phyloP scores from a whole-genome alignment of 2,888 invertebrate genomes.

The Andrena trimmerana region DNA sequence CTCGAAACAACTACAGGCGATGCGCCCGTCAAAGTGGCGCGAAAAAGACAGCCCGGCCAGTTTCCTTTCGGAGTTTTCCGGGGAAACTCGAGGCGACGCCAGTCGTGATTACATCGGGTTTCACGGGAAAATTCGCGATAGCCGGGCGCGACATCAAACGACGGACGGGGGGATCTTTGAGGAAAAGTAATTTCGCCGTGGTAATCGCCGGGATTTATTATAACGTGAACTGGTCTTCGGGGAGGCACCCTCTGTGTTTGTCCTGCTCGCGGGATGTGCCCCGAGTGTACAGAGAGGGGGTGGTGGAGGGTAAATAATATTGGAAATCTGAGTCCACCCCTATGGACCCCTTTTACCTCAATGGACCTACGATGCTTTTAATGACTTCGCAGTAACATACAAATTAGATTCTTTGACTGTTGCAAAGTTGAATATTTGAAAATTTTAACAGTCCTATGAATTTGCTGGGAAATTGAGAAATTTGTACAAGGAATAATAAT shows the following conservation, averaged over 20 bases:
- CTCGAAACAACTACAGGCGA: not conserved
- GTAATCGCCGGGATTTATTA: conserved; percentile 70
- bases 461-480: no score
- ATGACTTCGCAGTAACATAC: no score
- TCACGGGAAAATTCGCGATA: conserved; percentile 45
- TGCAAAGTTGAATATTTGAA: no score
- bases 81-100: not conserved
- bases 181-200: conserved; percentile 70
- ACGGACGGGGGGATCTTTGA: conserved; percentile 23
- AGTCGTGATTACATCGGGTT: conserved; percentile 24
- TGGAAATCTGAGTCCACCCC: conserved; percentile 72
- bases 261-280: conserved; percentile 31
- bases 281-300: not conserved
- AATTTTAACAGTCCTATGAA: no score
- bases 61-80: conserved; percentile 10
- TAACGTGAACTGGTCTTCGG: conserved; percentile 62
- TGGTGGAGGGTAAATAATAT: conserved; percentile 73
- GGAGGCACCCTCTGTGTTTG: conserved; percentile 58
- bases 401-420: no score
- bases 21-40: conserved; percentile 11
- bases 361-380: no score
- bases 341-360: no score
- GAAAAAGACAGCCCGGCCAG: not conserved
- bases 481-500: no score
- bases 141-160: conserved; percentile 58